Evolutionary conservation across 2,888 invertebrate genomes (phyloP), one percentile per base, ranked within the genome.

Genomic region (Epsilonema sp.): DNA sequence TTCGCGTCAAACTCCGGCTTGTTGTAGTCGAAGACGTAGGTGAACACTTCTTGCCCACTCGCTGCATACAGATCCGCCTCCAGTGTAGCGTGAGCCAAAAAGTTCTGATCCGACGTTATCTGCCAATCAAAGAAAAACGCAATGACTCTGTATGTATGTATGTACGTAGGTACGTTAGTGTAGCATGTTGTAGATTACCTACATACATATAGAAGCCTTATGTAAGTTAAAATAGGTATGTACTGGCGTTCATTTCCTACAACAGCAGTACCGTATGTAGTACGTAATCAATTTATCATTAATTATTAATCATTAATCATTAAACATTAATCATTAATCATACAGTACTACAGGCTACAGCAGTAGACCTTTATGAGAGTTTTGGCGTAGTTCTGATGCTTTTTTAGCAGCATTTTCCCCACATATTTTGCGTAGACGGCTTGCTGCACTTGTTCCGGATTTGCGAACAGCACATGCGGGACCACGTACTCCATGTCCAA

Each of bases 41-140:
- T 38, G 37, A 45, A 50, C 21, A 44, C 46, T 2, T 45, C 24
- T n/a, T 37, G 25, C 37, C 37, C 26, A 20, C 19, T 39, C 23
- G 5, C 16, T 2, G 44, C 45, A 36, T 52, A 52, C 1, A 42
- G 36, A n/a, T 20, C 23, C 20, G 52, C 52, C 25, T 52, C 52
- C 20, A 37, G 19, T 4, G 42, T 43, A 3, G 47, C 46, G 11
- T 48, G 46, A 3, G 50, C 36, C 24, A 50, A 31, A 44, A 51
- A 51, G 26, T 50, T 51, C 26, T 49, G 48, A 25, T 50, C 51
- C 2, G 48, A 50, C n/a, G 45, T 45, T 20, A 48, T 45, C 50
- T 50, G 38, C 23, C 23, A 44, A 4, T 8, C 31, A 31, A 31
- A 16, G 8, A 31, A 31, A 8, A 31, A 16, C 8, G 31, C 16